Conservation (phyloP, 2,113 vertebrate species). For the Piprites chloris region DNA sequence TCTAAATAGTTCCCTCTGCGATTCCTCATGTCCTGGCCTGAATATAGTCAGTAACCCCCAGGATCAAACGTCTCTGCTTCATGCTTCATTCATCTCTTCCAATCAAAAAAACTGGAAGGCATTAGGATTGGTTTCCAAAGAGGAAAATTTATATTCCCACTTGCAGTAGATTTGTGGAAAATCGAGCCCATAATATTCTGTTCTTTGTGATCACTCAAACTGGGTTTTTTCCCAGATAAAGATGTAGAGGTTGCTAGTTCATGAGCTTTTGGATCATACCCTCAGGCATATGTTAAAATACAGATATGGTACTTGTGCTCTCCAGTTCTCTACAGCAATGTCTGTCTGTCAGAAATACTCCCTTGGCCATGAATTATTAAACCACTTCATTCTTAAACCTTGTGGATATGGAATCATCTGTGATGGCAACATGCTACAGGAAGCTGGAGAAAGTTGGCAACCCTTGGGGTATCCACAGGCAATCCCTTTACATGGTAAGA, state of each 20-base stretch:
- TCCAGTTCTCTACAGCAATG: neutral
- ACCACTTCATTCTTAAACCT: neutral
- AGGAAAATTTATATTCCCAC: neutral
- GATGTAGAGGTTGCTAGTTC: neutral
- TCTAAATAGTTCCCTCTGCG: neutral
- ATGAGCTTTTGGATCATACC: neutral
- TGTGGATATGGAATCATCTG: neutral
- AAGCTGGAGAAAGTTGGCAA: neutral
- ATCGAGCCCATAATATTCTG: neutral
- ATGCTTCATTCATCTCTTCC: neutral
- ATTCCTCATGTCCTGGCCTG: neutral
- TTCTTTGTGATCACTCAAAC: neutral
- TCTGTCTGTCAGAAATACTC: neutral
- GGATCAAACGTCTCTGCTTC: neutral
- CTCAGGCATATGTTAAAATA: neutral
- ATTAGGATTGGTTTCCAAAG: neutral
- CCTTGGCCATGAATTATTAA: neutral
- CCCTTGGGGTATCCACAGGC: neutral
- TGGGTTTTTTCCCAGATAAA: neutral
- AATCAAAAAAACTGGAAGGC: neutral
- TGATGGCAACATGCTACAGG: neutral
- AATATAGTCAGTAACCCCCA: neutral
- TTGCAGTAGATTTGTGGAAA: neutral
- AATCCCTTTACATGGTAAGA: neutral
- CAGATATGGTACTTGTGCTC: neutral